A percentile compares a stretch with the other conserved stretches of the same genome.
Conservation (phyloP, 2,113 vertebrate genomes). For the Perccottus glenii region DNA sequence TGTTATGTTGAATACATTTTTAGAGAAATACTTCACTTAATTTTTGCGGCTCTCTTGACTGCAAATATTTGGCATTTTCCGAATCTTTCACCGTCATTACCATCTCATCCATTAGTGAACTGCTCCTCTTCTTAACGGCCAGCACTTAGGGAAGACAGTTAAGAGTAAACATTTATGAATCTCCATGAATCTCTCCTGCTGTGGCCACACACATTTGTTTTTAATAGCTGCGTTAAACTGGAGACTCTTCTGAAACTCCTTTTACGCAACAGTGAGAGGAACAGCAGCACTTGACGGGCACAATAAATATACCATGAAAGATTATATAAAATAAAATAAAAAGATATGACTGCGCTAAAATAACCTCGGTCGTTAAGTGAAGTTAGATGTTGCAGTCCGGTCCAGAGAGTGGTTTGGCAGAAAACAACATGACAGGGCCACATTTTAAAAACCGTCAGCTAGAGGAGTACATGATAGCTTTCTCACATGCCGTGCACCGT, state of each 20-base stretch:
- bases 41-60: too few species aligned
- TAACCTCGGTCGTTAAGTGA: constrained; percentile 12
- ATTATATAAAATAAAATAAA: constrained; percentile 22
- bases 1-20: too few species aligned
- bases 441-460: constrained; percentile 27
- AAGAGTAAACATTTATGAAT: constrained; percentile 34
- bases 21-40: too few species aligned
- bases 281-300: background rate
- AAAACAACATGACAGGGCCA: constrained; percentile 33
- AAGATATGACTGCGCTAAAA: background rate
- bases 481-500: constrained; percentile 43
- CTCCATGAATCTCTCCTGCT: constrained; percentile 19
- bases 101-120: background rate
- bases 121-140: constrained; percentile 10
- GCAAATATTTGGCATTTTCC: background rate
- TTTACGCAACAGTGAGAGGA: constrained; percentile 7
- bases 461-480: constrained; percentile 49
- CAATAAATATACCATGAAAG: constrained; percentile 28
- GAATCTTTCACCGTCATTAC: background rate
- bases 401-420: constrained; percentile 1
- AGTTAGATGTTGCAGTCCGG: constrained; percentile 11
- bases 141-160: constrained; percentile 10
- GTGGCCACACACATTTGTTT: constrained; percentile 43
- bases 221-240: constrained; percentile 19
- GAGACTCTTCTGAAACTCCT: background rate